Conservation (phyloP, 2,113 vertebrate genomes). For the Tenebrosternarchus preto region DNA sequence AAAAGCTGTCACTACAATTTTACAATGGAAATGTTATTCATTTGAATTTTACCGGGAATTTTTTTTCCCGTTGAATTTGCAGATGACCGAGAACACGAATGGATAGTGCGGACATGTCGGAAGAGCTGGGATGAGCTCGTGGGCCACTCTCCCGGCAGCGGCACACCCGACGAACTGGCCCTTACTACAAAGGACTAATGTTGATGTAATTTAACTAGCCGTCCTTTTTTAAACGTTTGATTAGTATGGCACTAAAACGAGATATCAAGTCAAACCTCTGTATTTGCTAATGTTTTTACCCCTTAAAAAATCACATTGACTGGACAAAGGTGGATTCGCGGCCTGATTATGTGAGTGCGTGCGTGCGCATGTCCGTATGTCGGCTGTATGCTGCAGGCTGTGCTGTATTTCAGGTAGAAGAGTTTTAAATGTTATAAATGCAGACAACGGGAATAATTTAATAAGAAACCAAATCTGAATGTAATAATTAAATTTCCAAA, state of each 20-base stretch:
- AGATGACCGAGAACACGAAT: conserved; percentile 88
- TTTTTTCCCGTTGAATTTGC: no score
- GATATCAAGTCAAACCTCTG: no score
- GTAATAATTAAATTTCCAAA: background rate
- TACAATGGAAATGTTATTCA: no score
- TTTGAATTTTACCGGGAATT: no score
- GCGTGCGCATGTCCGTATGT: background rate
- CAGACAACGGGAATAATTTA: background rate
- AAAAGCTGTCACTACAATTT: no score
- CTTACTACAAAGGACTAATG: background rate
- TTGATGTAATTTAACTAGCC: background rate
- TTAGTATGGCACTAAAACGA: background rate
- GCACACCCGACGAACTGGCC: background rate
- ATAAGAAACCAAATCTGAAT: background rate
- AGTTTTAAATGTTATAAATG: background rate
- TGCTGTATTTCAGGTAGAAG: conserved; percentile 11
- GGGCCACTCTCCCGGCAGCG: conserved; percentile 44
- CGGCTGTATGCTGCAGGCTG: background rate
- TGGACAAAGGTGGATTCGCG: no score
- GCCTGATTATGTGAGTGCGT: background rate
- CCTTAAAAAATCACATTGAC: no score
- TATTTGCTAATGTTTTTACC: no score
- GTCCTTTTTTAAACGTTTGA: no score
- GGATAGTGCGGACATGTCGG: conserved; percentile 86
- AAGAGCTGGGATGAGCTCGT: conserved; percentile 74